Base-by-base conservation (phyloP, 2,797 vertebrate genomes). In the Myotis myotis region DNA sequence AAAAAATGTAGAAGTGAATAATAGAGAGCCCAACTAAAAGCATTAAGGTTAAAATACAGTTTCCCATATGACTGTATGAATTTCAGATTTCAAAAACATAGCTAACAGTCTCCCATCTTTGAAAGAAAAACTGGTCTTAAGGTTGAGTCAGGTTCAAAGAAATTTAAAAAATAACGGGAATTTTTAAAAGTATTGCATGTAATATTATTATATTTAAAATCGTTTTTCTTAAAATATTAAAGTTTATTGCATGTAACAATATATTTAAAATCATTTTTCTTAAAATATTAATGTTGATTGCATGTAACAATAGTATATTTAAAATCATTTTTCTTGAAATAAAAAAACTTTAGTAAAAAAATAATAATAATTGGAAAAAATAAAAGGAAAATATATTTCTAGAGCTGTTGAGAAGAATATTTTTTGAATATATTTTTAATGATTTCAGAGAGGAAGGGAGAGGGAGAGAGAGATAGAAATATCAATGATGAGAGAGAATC, bases 11-110 rank as follows among this genome's bases (percentile, higher is more conserved):
- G 41, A 76, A 38, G 22, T 84, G 10, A 93, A 60, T 92, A 78
- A 85, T 74, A 51, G 83, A 91, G 60, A 72, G 83, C 55, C 83
- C 38, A 72, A 78, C 64, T 89, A 91, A 93, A 96, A 84, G 30
- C 64, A 72, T 23, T 22, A 94, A 71, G 2, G 47, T 93, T 95
- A 82, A 64, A 6, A 36, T 8, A 53, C 47, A 82, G 6, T 91
- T 74, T 85, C 93, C 47, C 60, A 49, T 44, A 22, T 28, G 51
- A 13, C 16, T 70, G 9, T 23, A 64, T 78, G 13, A 44, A 87
- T 84, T 87, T 91, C 55, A 84, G 64, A 70, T n/a, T 87, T 95
- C 60, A 71, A 25, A 86, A 90, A 60, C 2, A 5, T 38, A 51
- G 51, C 28, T 79, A 66, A 47, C 9, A 51, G 51, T 57, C 25